Base-by-base conservation (phyloP, 2,888 invertebrate species). In the Ceriagrion tenellum region DNA sequence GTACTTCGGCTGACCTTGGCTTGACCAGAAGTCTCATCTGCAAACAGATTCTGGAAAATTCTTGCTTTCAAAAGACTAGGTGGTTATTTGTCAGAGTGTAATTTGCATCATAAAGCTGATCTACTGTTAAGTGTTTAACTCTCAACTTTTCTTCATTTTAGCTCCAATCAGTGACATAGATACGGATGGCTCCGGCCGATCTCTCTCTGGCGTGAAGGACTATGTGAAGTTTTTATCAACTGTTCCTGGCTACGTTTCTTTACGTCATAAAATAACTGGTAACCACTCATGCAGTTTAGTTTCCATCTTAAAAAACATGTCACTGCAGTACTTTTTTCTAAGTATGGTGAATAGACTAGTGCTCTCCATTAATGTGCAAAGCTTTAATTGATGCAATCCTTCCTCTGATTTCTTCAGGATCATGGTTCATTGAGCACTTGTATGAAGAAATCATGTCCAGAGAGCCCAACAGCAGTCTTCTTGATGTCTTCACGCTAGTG, bases 141-240 rank as follows among this genome's bases (percentile, higher is more conserved):
- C 69, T n/a, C 12, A 35, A 13, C 2, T 35, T 89, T 74, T 18
- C 69, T 93, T 12, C 23, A 47, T 55, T 93, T 47, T 59, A 93
- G 93, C 93, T 40, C 63, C 63, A n/a, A 13, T 69, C 20, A 40
- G 59, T 40, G 40, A 91, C 35, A 40, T 93, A 40, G 93, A 40
- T 20, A 93, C 69, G 23, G 93, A 93, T 69, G 74, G 93, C 13
- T 35, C 93, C 0, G n/a, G 35, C 47, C 63, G 69, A 26, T 40
- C 47, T 26, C 69, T 93, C 47, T n/a, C 93, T 69, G 93, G 93
- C 26, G 93, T 93, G 8, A 93, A 93, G 69, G 93, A 93, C n/a
- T 93, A 93, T 74, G 93, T 93, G 63, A 93, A 93, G n/a, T 93
- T 93, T 47, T 93, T 93, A 55, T 93, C 93, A 47, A 93, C 93